Conservation (phyloP, 92 coral and sea anemone genomes). For the Isaurus tuberculatus region DNA sequence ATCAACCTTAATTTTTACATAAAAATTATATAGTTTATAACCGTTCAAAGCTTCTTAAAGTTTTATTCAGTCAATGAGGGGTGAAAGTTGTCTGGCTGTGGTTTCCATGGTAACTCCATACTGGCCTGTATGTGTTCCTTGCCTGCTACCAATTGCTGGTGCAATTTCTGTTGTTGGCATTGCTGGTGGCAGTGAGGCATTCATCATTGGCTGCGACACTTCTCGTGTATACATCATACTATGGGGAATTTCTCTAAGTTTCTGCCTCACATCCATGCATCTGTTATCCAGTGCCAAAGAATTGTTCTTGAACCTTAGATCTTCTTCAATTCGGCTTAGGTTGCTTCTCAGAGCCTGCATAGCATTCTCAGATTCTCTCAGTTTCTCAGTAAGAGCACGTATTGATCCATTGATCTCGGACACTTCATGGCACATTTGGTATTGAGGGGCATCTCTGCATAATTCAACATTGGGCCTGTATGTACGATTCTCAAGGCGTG, state of each 20-base stretch:
- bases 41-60: not conserved
- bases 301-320: slow-evolving; percentile 89
- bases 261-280: slow-evolving; percentile 89
- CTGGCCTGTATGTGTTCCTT: slow-evolving; percentile 43
- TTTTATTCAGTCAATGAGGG: slow-evolving; percentile 49
- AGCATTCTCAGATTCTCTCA: slow-evolving; percentile 92
- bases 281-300: slow-evolving; percentile 96
- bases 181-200: slow-evolving; percentile 47
- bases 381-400: slow-evolving; percentile 91
- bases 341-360: slow-evolving; percentile 88
- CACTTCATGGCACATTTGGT: slow-evolving; percentile 96
- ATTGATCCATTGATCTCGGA: slow-evolving; percentile 93
- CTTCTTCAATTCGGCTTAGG: slow-evolving; percentile 90
- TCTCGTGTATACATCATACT: slow-evolving; percentile 79
- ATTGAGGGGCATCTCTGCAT: slow-evolving; percentile 94
- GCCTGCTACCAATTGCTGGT: slow-evolving; percentile 42
- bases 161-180: slow-evolving; percentile 61
- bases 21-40: not conserved
- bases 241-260: slow-evolving; percentile 93
- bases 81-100: slow-evolving; percentile 49
- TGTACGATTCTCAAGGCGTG: slow-evolving; percentile 98
- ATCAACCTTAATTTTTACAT: not conserved
- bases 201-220: slow-evolving; percentile 51
- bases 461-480: slow-evolving; percentile 91
- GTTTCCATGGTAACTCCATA: slow-evolving; percentile 34